Percentiles rank a stretch among this genome's conserved stretches.
Evolutionary conservation across 2,888 invertebrate genomes (phyloP).

Genomic region (Latrodectus hesperus): DNA sequence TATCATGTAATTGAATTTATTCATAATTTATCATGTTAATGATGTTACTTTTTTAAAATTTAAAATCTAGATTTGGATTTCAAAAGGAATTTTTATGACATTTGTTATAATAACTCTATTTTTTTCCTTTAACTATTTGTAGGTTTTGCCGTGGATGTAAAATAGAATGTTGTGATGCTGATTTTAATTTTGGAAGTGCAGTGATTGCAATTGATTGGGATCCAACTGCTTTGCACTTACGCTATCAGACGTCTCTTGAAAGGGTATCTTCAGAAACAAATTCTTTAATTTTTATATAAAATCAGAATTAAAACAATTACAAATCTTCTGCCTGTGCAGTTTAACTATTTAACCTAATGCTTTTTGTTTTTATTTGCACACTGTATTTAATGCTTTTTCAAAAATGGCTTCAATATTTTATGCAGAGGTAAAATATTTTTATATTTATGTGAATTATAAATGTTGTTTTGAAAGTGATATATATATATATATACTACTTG

Average conservation of each 20-base stretch:
- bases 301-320: no score
- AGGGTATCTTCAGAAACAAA: constrained; percentile 76
- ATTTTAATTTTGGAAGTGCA: constrained; percentile 74
- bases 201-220: constrained; percentile 94
- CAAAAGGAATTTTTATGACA: background rate
- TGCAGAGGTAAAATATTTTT: no score
- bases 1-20: background rate
- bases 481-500: no score
- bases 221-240: constrained; percentile 91
- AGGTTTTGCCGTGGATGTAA: constrained; percentile 89
- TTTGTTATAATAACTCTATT: background rate
- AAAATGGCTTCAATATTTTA: no score
- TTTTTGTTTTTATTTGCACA: no score
- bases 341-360: no score
- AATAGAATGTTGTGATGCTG: constrained; percentile 81
- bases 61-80: background rate
- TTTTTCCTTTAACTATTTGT: background rate
- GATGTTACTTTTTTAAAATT: background rate
- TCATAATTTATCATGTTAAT: background rate
- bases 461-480: no score
- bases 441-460: no score
- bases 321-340: no score
- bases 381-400: no score
- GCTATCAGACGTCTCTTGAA: constrained; percentile 87
- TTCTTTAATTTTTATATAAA: no score